These are phyloP conservation scores for Tipula lateralis DNA, from an alignment of 2,888 invertebrate genomes.

Conservation along the genomic window DNA sequence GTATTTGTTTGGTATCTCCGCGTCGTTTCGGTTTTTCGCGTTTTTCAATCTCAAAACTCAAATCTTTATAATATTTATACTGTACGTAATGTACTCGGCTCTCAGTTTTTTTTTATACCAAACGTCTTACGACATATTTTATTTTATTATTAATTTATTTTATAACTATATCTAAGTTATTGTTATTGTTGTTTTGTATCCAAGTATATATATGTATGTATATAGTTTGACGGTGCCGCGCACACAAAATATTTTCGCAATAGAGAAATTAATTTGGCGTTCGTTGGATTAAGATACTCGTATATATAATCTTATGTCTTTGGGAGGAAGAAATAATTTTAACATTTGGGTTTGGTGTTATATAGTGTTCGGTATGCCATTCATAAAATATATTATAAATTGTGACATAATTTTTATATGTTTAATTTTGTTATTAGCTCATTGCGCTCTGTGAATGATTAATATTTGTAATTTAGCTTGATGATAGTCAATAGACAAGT, in stretches of 20 bases:
- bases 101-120: background rate
- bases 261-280: background rate
- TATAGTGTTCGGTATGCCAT: background rate
- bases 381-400: background rate
- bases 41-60: background rate
- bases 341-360: background rate
- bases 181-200: background rate
- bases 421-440: slow-evolving; percentile 14
- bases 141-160: background rate
- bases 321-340: background rate
- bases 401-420: slow-evolving; percentile 14
- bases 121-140: background rate
- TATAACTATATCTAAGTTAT: background rate
- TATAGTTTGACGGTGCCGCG: background rate
- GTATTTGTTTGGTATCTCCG: background rate
- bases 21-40: background rate
- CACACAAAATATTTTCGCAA: background rate
- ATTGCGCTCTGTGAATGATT: background rate
- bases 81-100: background rate
- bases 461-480: background rate
- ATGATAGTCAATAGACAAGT: background rate
- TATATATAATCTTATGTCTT: background rate
- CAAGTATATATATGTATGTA: too few species aligned
- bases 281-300: background rate
- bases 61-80: background rate